A percentile compares a stretch with the other conserved stretches of the same genome.
phyloP scores from a whole-genome alignment of 2,888 invertebrate species.

The Amblyteles armatorius region DNA sequence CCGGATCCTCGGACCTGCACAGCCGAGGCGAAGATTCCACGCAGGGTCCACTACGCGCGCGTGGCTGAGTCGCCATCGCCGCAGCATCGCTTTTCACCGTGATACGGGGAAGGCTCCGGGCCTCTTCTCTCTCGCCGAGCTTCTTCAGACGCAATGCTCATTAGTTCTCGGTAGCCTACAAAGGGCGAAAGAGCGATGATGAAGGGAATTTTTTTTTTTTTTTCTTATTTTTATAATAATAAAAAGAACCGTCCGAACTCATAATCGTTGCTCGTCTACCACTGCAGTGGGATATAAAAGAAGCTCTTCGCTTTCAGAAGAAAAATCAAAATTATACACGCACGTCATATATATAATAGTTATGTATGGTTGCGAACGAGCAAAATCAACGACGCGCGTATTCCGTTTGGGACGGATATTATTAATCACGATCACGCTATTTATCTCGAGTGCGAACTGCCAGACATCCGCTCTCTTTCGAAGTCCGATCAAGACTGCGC shows the following conservation, averaged over 20 bases:
- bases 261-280: constrained; percentile 3
- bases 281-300: not conserved
- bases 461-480: too few relatives aligned
- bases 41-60: constrained; percentile 4
- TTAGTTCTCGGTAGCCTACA: constrained; percentile 29
- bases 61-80: constrained; percentile 23
- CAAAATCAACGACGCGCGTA: too few relatives aligned
- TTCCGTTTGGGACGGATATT: too few relatives aligned
- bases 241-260: constrained; percentile 1
- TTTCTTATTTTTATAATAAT: too few relatives aligned
- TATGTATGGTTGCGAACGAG: not conserved
- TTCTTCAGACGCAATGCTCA: constrained; percentile 44
- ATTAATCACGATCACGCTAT: too few relatives aligned
- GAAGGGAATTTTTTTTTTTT: not conserved
- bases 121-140: constrained; percentile 2
- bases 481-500: too few relatives aligned
- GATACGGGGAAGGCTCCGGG: constrained; percentile 16
- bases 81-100: constrained; percentile 17
- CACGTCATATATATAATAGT: not conserved
- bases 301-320: not conserved
- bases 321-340: not conserved
- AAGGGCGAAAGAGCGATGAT: constrained; percentile 18
- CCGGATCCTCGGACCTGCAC: constrained; percentile 20
- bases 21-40: constrained; percentile 14
- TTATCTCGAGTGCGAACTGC: too few relatives aligned